Evolutionary conservation across 2,888 invertebrate genomes (phyloP).

Genomic region (Ligdia adustata): DNA sequence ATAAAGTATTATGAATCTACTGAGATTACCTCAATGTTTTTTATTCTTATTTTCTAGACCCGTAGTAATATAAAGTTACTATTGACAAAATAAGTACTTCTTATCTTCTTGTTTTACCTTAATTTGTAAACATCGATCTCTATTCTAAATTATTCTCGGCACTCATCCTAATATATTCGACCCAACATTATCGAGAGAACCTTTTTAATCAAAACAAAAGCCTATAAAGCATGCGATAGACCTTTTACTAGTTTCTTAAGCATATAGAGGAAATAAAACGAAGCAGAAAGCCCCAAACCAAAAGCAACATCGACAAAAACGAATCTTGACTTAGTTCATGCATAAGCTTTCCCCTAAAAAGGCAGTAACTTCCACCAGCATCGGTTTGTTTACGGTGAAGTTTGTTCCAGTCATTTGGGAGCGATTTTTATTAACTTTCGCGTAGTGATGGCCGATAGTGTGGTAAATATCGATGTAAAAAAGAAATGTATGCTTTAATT

Average conservation of each 20-base stretch:
- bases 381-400: conserved; percentile 70
- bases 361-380: conserved; percentile 46
- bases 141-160: too few relatives aligned
- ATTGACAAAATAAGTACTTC: too few relatives aligned
- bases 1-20: too few relatives aligned
- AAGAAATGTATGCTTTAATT: too few relatives aligned
- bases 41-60: too few relatives aligned
- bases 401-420: conserved; percentile 72
- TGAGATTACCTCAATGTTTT: too few relatives aligned
- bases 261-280: conserved; percentile 23
- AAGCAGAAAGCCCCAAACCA: conserved; percentile 16
- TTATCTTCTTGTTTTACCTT: too few relatives aligned
- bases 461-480: conserved; percentile 9
- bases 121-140: too few relatives aligned
- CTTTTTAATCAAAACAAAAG: conserved; percentile 29
- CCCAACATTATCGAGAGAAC: conserved; percentile 6
- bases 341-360: conserved; percentile 27
- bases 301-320: conserved; percentile 21
- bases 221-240: conserved; percentile 21
- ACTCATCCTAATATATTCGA: too few relatives aligned
- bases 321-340: conserved; percentile 24
- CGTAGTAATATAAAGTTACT: too few relatives aligned
- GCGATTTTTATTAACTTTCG: conserved; percentile 78
- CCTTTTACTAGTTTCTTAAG: conserved; percentile 23
- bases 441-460: conserved; percentile 49